phyloP scores from a whole-genome alignment of 1,140 invertebrate species.

The Zelostemma sp. region DNA sequence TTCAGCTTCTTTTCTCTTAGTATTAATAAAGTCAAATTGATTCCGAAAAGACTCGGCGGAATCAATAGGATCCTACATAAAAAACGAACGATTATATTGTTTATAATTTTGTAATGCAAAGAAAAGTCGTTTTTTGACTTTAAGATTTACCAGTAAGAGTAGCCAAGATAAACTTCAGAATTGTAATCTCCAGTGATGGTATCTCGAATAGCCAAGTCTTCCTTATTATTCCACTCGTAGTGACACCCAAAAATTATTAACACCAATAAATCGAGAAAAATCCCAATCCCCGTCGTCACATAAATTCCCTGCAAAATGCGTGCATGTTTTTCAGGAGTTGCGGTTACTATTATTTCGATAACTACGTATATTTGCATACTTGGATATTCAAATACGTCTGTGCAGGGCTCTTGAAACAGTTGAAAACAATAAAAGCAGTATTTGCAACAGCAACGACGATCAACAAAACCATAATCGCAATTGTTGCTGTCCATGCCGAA shows the following conservation, averaged over 20 bases:
- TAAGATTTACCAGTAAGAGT: conserved; percentile 37
- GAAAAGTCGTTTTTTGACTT: conserved; percentile 3
- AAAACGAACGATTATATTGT: conserved; percentile 15
- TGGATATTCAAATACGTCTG: conserved; percentile 41
- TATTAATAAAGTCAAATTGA: conserved; percentile 16
- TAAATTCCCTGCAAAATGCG: conserved; percentile 31
- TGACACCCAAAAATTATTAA: conserved; percentile 35
- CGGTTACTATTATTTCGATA: conserved; percentile 19
- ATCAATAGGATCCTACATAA: conserved; percentile 28
- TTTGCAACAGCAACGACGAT: conserved; percentile 9
- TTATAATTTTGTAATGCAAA: conserved; percentile 1
- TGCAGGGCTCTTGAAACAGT: conserved; percentile 30
- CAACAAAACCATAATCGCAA: conserved; percentile 16
- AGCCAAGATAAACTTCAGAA: conserved; percentile 28
- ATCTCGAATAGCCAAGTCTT: conserved; percentile 42
- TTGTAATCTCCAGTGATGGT: conserved; percentile 39
- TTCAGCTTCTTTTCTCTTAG: conserved; percentile 24
- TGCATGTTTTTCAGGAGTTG: conserved; percentile 15
- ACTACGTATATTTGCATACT: conserved; percentile 13
- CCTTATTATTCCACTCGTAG: conserved; percentile 24
- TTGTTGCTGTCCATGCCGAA: conserved; percentile 20
- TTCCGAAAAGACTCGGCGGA: conserved; percentile 15
- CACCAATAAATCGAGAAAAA: conserved; percentile 29
- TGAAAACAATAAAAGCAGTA: conserved; percentile 31
- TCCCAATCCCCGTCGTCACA: conserved; percentile 18